These are phyloP conservation scores for Bathynomus jamesi DNA, from an alignment of 1,140 invertebrate species.

Conservation along the genomic window DNA sequence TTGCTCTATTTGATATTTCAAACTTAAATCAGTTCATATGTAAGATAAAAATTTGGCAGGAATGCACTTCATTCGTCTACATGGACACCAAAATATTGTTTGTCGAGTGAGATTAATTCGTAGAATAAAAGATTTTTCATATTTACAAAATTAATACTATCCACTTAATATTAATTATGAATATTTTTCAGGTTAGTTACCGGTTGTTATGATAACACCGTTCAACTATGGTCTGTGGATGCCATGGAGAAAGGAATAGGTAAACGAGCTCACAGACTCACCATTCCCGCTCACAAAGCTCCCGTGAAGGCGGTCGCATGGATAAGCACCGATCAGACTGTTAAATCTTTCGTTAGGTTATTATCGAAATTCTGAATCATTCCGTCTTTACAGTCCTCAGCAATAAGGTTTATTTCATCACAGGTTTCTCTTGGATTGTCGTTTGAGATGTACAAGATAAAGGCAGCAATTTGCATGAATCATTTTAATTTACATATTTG, in stretches of 20 bases:
- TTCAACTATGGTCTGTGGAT: constrained; percentile 72
- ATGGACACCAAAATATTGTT: too few species aligned
- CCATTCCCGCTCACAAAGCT: constrained; percentile 74
- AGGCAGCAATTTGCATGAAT: neutral
- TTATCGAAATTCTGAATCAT: neutral
- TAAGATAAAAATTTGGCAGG: too few species aligned
- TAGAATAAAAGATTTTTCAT: too few species aligned
- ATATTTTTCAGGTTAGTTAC: constrained; percentile 68
- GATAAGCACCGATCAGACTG: constrained; percentile 59
- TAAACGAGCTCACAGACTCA: constrained; percentile 71
- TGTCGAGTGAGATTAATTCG: too few species aligned
- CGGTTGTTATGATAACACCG: constrained; percentile 89
- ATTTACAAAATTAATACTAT: too few species aligned
- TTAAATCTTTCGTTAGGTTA: constrained; percentile 65
- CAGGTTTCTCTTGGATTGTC: neutral
- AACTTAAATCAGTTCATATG: too few species aligned
- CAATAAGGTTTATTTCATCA: too few species aligned
- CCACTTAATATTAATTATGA: too few species aligned
- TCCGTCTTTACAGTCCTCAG: neutral
- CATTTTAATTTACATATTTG: neutral
- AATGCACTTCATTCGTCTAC: too few species aligned
- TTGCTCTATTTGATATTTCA: too few species aligned
- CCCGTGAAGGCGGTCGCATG: constrained; percentile 81
- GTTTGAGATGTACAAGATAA: neutral
- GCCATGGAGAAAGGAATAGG: constrained; percentile 36